phyloP scores from a whole-genome alignment of 2,888 invertebrate genomes.

The Drosophila dives region DNA sequence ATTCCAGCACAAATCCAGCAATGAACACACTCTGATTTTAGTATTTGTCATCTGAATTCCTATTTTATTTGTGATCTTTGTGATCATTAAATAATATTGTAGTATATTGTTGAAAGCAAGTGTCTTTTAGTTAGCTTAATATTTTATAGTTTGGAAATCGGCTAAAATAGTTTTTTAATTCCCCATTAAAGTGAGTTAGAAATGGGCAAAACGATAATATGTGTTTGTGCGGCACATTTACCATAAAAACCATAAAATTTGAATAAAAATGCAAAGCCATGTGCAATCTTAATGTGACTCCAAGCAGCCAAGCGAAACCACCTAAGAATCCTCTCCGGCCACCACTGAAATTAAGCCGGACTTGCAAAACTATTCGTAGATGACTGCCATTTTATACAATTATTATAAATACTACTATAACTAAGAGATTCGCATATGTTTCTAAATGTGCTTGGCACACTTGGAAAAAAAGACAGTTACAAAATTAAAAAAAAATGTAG shows the following conservation, averaged over 20 bases:
- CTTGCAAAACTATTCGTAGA: conserved; percentile 46
- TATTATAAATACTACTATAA: conserved; percentile 65
- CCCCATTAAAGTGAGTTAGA: not conserved
- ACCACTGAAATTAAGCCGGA: not conserved
- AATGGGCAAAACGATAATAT: not conserved
- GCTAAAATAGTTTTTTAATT: not conserved
- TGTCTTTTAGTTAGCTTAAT: too few relatives aligned
- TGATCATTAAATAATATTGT: not conserved
- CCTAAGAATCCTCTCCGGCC: conserved; percentile 22
- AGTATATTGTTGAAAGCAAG: not conserved
- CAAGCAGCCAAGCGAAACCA: conserved; percentile 3
- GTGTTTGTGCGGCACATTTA: not conserved
- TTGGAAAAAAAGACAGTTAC: not conserved
- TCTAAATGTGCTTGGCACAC: not conserved
- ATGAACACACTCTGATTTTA: conserved; percentile 1
- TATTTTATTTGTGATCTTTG: not conserved
- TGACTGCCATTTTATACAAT: conserved; percentile 61
- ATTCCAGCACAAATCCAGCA: conserved; percentile 1
- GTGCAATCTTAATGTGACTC: conserved; percentile 41
- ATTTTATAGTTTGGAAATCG: not conserved
- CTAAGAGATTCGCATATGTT: conserved; percentile 54
- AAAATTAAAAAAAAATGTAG: not conserved
- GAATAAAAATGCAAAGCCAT: conserved; percentile 23
- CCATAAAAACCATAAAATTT: conserved; percentile 30
- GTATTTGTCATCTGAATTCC: conserved; percentile 18